Evolutionary conservation across 2,888 invertebrate genomes (phyloP).

Genomic region (Acronicta psi): DNA sequence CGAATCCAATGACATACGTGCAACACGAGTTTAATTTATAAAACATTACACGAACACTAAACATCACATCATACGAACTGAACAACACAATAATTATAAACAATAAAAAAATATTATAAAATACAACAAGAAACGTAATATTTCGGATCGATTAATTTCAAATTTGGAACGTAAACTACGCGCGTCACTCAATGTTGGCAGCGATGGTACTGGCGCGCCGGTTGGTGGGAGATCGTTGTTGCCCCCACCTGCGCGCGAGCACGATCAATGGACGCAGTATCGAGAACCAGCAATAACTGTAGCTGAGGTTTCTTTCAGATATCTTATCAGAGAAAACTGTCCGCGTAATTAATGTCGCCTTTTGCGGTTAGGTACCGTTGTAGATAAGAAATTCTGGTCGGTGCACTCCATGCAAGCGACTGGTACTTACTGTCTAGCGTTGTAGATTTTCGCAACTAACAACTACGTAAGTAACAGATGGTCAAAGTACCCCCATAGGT

Average conservation of each 20-base stretch:
- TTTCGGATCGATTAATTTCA: slow-evolving; percentile 60
- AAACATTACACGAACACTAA: slow-evolving; percentile 58
- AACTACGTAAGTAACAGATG: background rate
- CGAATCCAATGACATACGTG: slow-evolving; percentile 69
- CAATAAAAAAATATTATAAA: slow-evolving; percentile 34
- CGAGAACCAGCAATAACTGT: slow-evolving; percentile 62
- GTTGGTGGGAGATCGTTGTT: slow-evolving; percentile 68
- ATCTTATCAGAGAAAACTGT: slow-evolving; percentile 72
- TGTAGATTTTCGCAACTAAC: background rate
- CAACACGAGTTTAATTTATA: slow-evolving; percentile 50
- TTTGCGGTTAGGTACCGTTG: slow-evolving; percentile 51
- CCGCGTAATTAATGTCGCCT: slow-evolving; percentile 48
- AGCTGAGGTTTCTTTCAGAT: slow-evolving; percentile 75
- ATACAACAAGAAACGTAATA: slow-evolving; percentile 54
- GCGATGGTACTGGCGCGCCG: slow-evolving; percentile 76
- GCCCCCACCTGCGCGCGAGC: slow-evolving; percentile 75
- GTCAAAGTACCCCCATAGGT: no score
- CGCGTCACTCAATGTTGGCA: slow-evolving; percentile 66
- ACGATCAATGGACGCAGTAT: slow-evolving; percentile 68
- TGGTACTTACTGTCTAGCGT: slow-evolving; percentile 16
- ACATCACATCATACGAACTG: slow-evolving; percentile 56
- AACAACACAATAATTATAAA: slow-evolving; percentile 37
- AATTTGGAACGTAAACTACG: slow-evolving; percentile 66
- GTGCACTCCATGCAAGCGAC: slow-evolving; percentile 19
- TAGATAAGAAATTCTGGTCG: slow-evolving; percentile 25